These are phyloP conservation scores for Sorex maritimensis DNA, from an alignment of 2,797 vertebrate genomes.

Conservation along the genomic window DNA sequence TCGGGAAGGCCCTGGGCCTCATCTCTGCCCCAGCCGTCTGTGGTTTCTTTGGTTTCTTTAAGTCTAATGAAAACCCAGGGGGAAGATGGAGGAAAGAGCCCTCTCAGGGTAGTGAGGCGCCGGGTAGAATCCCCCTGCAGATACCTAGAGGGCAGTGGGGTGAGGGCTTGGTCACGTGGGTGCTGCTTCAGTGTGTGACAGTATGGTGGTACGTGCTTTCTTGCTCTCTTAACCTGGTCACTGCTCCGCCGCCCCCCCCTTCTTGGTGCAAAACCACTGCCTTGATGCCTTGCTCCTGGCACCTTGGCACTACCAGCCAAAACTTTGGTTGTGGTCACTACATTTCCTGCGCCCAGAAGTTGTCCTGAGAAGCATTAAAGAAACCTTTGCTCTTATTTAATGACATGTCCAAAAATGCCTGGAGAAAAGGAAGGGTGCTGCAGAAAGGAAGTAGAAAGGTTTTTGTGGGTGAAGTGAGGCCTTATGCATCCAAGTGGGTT, in stretches of 20 bases:
- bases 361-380: neutral
- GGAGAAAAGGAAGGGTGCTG: neutral
- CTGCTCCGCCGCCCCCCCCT: neutral
- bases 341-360: constrained; percentile 19
- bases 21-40: neutral
- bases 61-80: constrained; percentile 74
- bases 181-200: neutral
- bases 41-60: constrained; percentile 24
- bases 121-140: neutral
- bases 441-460: constrained; percentile 1
- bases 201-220: neutral
- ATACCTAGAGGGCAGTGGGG: fast-evolving
- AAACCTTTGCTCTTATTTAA: constrained; percentile 14
- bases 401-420: neutral
- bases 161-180: neutral
- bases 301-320: neutral
- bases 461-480: neutral
- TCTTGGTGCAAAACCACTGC: neutral
- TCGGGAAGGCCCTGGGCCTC: neutral
- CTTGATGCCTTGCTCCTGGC: too few relatives aligned
- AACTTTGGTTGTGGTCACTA: neutral
- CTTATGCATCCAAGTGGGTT: neutral
- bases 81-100: constrained; percentile 37
- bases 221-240: neutral
- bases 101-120: neutral